Evolutionary conservation across 2,888 invertebrate species (phyloP).

Genomic region (Cataglyphis cursor): DNA sequence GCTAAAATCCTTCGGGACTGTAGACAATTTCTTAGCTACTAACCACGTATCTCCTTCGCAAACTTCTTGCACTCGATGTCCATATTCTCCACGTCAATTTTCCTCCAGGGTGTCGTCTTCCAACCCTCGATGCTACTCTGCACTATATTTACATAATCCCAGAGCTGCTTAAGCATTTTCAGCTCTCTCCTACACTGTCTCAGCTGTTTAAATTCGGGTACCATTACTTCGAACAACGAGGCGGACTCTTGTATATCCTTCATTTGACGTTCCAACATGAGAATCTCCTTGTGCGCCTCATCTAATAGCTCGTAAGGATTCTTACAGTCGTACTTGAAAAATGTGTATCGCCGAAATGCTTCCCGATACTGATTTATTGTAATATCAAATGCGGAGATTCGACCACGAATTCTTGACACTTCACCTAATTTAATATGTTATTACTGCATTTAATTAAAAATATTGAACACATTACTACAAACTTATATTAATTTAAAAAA

Average conservation of each 20-base stretch:
- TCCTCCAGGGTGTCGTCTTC: constrained; percentile 99
- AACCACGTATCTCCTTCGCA: constrained; percentile 95
- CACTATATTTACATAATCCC: constrained; percentile 98
- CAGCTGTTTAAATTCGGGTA: constrained; percentile 97
- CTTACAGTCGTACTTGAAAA: constrained; percentile 92
- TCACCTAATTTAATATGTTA: constrained; percentile 88
- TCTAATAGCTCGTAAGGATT: constrained; percentile 93
- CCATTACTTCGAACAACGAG: constrained; percentile 96
- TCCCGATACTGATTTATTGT: constrained; percentile 95
- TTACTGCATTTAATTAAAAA: neutral
- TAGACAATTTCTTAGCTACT: constrained; percentile 42
- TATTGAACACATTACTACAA: neutral
- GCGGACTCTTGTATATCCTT: constrained; percentile 95
- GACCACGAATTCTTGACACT: constrained; percentile 95
- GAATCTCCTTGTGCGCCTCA: constrained; percentile 92
- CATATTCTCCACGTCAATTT: constrained; percentile 99
- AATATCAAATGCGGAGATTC: constrained; percentile 94
- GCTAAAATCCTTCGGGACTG: neutral
- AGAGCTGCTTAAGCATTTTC: constrained; percentile 96
- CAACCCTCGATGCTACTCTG: constrained; percentile 97
- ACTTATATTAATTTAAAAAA: neutral
- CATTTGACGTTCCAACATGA: constrained; percentile 95
- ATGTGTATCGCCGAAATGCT: constrained; percentile 93
- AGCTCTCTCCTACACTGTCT: constrained; percentile 97
- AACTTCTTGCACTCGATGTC: constrained; percentile 99